Conservation (phyloP, 2,113 vertebrate species). For the Malurus elegans region DNA sequence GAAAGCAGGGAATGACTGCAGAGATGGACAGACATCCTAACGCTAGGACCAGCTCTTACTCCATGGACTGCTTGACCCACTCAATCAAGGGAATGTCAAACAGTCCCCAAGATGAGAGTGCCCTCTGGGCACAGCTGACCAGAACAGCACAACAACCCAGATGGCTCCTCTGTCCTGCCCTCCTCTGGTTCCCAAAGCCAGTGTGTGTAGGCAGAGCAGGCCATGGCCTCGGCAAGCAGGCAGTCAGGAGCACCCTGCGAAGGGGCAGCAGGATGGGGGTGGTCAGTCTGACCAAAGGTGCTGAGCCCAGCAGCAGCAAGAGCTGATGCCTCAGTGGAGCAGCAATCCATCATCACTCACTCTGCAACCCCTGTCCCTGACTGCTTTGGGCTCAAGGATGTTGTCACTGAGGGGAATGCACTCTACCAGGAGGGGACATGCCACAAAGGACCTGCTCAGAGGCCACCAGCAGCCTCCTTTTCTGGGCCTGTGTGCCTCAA, state of each 20-base stretch:
- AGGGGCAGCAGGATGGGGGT: background rate
- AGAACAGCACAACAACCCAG: background rate
- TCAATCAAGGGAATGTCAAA: background rate
- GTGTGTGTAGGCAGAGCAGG: background rate
- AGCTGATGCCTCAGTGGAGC: background rate
- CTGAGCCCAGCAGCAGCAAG: background rate
- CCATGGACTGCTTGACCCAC: background rate
- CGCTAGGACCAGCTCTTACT: background rate
- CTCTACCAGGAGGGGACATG: background rate
- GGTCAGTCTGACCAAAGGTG: background rate
- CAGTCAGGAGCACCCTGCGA: accelerated
- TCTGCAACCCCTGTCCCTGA: background rate
- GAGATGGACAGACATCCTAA: background rate
- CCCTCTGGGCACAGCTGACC: background rate
- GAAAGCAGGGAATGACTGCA: background rate
- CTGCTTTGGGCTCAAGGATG: background rate
- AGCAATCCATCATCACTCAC: background rate
- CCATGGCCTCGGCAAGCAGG: background rate
- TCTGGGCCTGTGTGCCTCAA: background rate
- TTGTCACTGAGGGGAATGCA: background rate
- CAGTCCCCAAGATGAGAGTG: background rate
- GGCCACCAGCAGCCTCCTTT: background rate
- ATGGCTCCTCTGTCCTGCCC: background rate
- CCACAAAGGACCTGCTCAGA: background rate
- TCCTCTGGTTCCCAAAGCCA: background rate